Conservation (phyloP, 1,140 invertebrate species). For the Nephila pilipes region DNA sequence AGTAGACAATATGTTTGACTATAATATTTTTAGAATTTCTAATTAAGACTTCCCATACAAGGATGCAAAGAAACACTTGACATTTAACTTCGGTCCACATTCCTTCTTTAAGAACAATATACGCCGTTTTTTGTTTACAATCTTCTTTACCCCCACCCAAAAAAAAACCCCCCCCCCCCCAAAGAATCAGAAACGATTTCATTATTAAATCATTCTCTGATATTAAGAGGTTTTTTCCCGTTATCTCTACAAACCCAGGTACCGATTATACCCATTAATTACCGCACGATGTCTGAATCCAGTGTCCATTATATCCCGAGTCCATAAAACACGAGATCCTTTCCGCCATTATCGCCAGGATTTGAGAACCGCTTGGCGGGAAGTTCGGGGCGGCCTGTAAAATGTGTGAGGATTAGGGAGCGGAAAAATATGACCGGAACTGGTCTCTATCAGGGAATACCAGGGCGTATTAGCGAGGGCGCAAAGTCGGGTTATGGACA, state of each 20-base stretch:
- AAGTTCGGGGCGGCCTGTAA: neutral
- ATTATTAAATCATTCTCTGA: neutral
- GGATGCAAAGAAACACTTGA: too few relatives aligned
- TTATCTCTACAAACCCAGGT: slow-evolving; percentile 11
- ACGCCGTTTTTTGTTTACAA: neutral
- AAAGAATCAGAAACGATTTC: neutral
- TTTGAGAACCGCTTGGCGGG: neutral
- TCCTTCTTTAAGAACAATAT: too few relatives aligned
- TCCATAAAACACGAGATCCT: neutral
- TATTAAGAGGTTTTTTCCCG: neutral
- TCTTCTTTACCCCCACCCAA: neutral
- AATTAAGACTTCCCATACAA: too few relatives aligned
- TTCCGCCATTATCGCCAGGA: neutral
- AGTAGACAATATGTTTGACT: too few relatives aligned
- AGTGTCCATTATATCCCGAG: neutral
- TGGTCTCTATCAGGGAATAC: slow-evolving; percentile 5
- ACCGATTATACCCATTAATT: slow-evolving; percentile 26
- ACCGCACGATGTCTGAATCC: neutral
- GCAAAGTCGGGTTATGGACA: neutral
- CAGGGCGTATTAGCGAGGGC: neutral
- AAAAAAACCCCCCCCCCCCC: neutral
- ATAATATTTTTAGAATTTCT: too few relatives aligned
- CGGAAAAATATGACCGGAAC: slow-evolving; percentile 19
- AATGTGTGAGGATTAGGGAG: slow-evolving; percentile 21
- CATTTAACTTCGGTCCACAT: too few relatives aligned